phyloP scores from a whole-genome alignment of 2,888 invertebrate species.

The Ischnus inquisitorius region DNA sequence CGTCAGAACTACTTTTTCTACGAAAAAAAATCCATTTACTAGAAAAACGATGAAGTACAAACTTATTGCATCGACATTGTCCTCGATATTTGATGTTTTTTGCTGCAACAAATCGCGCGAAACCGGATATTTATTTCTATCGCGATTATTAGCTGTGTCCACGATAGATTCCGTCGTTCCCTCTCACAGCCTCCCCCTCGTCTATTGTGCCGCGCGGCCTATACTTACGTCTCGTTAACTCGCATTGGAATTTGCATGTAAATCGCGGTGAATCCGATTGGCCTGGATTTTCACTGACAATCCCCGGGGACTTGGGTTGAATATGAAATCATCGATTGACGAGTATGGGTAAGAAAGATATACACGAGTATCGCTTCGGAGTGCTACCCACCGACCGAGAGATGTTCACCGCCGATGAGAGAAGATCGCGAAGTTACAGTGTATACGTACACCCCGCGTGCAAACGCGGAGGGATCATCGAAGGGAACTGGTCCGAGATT shows the following conservation, averaged over 20 bases:
- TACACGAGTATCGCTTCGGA: not conserved
- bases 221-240: slow-evolving; percentile 69
- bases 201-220: slow-evolving; percentile 48
- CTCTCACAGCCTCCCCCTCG: slow-evolving; percentile 21
- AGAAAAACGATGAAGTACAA: too few species aligned
- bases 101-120: not conserved
- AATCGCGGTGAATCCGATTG: slow-evolving; percentile 69
- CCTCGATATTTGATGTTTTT: not conserved
- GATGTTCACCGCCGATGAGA: slow-evolving; percentile 46
- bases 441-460: slow-evolving; percentile 32
- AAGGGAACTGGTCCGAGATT: slow-evolving; percentile 66
- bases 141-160: slow-evolving; percentile 53
- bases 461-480: slow-evolving; percentile 59
- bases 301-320: slow-evolving; percentile 50
- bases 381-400: slow-evolving; percentile 42
- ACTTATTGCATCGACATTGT: not conserved
- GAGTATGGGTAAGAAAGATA: slow-evolving; percentile 41
- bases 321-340: slow-evolving; percentile 66
- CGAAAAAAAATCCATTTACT: too few species aligned
- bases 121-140: slow-evolving; percentile 55
- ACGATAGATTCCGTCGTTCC: slow-evolving; percentile 55
- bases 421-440: slow-evolving; percentile 45
- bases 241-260: slow-evolving; percentile 66
- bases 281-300: slow-evolving; percentile 67
- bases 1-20: too few species aligned